phyloP scores from a whole-genome alignment of 2,113 vertebrate species.

The Pithys albifrons region DNA sequence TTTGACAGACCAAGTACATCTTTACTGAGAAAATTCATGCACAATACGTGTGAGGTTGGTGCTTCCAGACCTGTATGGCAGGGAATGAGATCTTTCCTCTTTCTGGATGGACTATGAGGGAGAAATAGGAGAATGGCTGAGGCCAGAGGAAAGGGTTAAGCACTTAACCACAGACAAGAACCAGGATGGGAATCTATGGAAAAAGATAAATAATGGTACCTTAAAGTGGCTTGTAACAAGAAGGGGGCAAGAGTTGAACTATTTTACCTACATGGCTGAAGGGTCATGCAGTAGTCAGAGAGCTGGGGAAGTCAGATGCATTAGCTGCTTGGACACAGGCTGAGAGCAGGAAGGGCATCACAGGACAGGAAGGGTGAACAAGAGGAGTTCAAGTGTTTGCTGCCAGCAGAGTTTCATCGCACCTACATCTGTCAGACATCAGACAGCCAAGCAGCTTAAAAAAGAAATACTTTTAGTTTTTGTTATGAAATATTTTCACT shows the following conservation, averaged over 20 bases:
- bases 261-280: accelerated
- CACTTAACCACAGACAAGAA: not conserved
- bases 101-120: not conserved
- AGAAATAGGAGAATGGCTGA: not conserved
- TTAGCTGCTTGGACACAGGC: not conserved
- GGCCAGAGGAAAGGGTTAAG: not conserved
- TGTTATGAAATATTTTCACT: not conserved
- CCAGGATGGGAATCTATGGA: not conserved
- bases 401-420: not conserved
- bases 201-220: not conserved
- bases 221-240: not conserved
- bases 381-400: not conserved
- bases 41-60: not conserved
- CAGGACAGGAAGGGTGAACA: not conserved
- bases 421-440: not conserved
- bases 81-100: not conserved
- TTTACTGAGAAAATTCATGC: not conserved
- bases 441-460: not conserved
- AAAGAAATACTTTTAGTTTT: not conserved
- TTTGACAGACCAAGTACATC: not conserved
- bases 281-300: too few species aligned
- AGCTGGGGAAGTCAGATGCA: not conserved
- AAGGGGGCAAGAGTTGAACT: not conserved
- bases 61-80: not conserved
- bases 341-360: not conserved